These are phyloP conservation scores for Microtus montanus DNA, from an alignment of 2,113 vertebrate species.

Conservation along the genomic window DNA sequence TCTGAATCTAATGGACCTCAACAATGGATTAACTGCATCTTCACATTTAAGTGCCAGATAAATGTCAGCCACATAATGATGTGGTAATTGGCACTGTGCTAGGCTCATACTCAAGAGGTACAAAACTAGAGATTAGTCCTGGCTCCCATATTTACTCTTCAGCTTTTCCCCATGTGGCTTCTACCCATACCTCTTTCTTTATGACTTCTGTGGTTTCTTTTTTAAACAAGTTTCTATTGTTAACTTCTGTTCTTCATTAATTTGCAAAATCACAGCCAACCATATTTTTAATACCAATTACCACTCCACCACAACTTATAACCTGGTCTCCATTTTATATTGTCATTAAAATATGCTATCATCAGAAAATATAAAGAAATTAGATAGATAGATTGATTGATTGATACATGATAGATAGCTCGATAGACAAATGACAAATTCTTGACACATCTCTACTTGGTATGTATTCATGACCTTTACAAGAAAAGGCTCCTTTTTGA, in stretches of 20 bases:
- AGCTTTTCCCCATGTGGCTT: not conserved
- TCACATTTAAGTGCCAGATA: too few species aligned
- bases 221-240: not conserved
- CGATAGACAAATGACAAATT: not conserved
- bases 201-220: not conserved
- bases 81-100: not conserved
- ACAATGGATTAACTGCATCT: not conserved
- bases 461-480: not conserved
- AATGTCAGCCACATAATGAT: too few species aligned
- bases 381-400: not conserved
- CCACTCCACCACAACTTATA: not conserved
- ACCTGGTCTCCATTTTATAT: not conserved
- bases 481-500: not conserved
- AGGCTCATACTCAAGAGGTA: not conserved
- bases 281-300: not conserved
- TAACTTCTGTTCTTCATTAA: not conserved
- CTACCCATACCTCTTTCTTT: not conserved
- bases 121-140: not conserved
- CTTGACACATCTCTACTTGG: not conserved
- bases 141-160: not conserved
- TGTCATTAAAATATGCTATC: not conserved
- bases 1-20: not conserved
- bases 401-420: too few species aligned
- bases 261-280: not conserved
- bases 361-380: not conserved